Percentiles rank a stretch among this genome's conserved stretches.
Conservation (phyloP, 2,113 vertebrate genomes). For the Antennarius striatus region DNA sequence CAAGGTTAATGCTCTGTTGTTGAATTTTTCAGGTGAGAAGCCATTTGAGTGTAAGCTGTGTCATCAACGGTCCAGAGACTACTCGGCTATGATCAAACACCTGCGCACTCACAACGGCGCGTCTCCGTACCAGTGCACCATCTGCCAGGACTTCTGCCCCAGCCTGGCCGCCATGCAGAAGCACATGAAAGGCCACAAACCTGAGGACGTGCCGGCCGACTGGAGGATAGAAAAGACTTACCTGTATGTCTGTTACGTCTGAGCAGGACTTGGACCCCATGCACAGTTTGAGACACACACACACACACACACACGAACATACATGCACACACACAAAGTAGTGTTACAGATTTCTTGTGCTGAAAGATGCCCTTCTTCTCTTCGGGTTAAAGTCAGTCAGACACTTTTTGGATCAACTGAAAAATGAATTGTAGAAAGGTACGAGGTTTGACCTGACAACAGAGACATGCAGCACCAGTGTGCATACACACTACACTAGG, state of each 20-base stretch:
- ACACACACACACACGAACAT: constrained; percentile 19
- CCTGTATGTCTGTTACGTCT: constrained; percentile 97
- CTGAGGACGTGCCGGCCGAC: constrained; percentile 95
- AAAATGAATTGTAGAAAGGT: constrained; percentile 35
- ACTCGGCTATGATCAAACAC: constrained; percentile 99
- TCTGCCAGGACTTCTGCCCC: constrained; percentile 98
- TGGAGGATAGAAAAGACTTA: constrained; percentile 99
- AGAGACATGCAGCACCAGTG: constrained; percentile 29
- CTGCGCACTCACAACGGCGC: constrained; percentile 99
- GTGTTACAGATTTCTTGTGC: constrained; percentile 46
- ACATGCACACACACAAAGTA: constrained; percentile 22
- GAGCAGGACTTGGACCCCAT: constrained; percentile 71
- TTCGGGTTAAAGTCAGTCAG: constrained; percentile 8
- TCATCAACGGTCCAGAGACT: constrained; percentile 98
- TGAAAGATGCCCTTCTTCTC: constrained; percentile 22
- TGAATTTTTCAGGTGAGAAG: constrained; percentile 90
- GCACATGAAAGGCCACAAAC: constrained; percentile 99
- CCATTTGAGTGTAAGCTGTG: constrained; percentile 99
- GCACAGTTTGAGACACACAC: constrained; percentile 24
- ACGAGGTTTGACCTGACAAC: constrained; percentile 33
- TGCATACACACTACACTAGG: constrained; percentile 23
- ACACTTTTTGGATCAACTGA: constrained; percentile 34
- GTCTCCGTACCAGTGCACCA: constrained; percentile 98
- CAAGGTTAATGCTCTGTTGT: constrained; percentile 41
- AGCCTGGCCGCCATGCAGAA: constrained; percentile 99